Base-by-base conservation (phyloP, 2,113 vertebrate genomes). In the Embiotoca jacksoni region DNA sequence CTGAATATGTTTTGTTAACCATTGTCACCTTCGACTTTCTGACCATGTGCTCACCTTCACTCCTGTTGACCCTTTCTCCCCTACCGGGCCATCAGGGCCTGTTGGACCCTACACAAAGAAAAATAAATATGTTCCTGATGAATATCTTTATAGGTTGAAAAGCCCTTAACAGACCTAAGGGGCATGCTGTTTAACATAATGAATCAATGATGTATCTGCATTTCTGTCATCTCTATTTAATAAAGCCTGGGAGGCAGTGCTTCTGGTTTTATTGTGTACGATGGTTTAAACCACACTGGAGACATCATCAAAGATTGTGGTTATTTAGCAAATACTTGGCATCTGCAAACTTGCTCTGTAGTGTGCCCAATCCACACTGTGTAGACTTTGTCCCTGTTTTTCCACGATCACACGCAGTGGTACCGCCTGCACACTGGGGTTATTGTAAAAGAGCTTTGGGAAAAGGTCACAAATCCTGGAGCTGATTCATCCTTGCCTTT, bases 11-110 rank as follows among this genome's bases (percentile, higher is more conserved):
- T 11, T 11, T 11, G 13, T 15, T 3, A 47, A 41, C 23, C 65
- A 60, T 2, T 41, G 39, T 41, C 6, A 7, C 49, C 6, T 49
- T 50, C 66, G 57, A 74, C 56, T 30, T 47, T 49, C 65, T 67
- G 53, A 72, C 65, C 44, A 35, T 3, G 0, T 1, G 3, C 79
- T 93, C 93, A 99, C 98, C 96, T 97, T 97, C 70, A 78, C 84
- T 82, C 98, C 97, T 68, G 61, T 72, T 1, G 93, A 75, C 39
- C 98, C 97, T 0, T 91, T 91, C 85, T 96, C 96, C 1, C 98
- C 98, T n/a, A 86, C 32, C 4, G 91, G 92, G 75, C 97, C 98
- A 5, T 98, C 96, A 60, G 95, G 95, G 88, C 98, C 98, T 91
- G 93, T 94, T 62, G 93, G 95, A 88, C 98, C 98, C 98, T 99